Percentiles rank a stretch among this genome's conserved stretches.
These are phyloP conservation scores for Leuciscus waleckii DNA, from an alignment of 2,797 vertebrate species.

Conservation along the genomic window DNA sequence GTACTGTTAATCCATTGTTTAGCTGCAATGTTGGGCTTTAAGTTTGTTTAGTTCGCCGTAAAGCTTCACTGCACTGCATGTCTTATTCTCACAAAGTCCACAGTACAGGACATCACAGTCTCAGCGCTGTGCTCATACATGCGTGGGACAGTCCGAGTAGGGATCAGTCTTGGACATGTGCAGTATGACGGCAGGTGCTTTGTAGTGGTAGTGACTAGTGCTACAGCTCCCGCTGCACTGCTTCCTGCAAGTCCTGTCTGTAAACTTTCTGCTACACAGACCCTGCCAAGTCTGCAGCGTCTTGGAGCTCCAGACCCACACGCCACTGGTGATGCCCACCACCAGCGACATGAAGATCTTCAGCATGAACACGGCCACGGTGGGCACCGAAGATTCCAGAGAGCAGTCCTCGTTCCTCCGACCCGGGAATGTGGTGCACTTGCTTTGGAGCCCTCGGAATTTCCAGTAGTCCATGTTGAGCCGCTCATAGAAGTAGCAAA, in stretches of 20 bases:
- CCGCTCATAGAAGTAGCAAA: conserved; percentile 97
- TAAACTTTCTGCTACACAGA: conserved; percentile 91
- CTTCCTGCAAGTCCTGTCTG: conserved; percentile 88
- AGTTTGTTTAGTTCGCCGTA: conserved; percentile 60
- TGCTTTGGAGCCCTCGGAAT: conserved; percentile 83
- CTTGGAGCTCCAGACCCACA: conserved; percentile 99
- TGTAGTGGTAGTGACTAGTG: conserved; percentile 91
- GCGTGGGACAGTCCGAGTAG: conserved; percentile 91
- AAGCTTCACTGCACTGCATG: conserved; percentile 51
- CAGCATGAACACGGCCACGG: conserved; percentile 95
- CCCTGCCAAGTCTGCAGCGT: conserved; percentile 98
- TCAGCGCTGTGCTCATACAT: conserved; percentile 79
- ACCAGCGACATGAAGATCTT: conserved; percentile 99
- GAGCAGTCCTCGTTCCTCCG: conserved; percentile 86
- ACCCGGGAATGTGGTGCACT: conserved; percentile 78
- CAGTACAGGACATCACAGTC: conserved; percentile 42
- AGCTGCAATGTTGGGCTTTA: conserved; percentile 59
- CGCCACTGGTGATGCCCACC: conserved; percentile 97
- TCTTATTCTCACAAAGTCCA: conserved; percentile 28
- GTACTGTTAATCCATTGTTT: conserved; percentile 69
- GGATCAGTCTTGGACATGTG: conserved; percentile 94
- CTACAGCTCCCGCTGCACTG: conserved; percentile 86
- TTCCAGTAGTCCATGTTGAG: conserved; percentile 96
- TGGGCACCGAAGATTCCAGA: conserved; percentile 89
- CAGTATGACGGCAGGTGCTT: conserved; percentile 89